Percentiles rank a stretch among this genome's conserved stretches.
phyloP scores from a whole-genome alignment of 2,797 vertebrate genomes.

The Picus viridis region DNA sequence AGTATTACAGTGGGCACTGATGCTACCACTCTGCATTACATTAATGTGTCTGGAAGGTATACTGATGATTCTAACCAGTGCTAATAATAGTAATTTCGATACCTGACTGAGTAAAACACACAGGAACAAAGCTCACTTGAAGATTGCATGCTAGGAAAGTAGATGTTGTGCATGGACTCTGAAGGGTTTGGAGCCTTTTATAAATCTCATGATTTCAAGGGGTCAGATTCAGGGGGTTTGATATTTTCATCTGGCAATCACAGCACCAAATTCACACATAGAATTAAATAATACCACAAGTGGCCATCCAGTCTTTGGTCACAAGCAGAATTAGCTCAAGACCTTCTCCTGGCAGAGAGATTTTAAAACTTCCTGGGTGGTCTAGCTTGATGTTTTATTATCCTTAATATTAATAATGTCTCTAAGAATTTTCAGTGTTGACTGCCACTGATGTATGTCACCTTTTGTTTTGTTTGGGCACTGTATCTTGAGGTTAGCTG shows the following conservation, averaged over 20 bases:
- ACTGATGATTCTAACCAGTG: not conserved
- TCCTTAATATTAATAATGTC: not conserved
- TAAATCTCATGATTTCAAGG: not conserved
- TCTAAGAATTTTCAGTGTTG: not conserved
- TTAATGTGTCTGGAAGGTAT: not conserved
- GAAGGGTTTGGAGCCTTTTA: not conserved
- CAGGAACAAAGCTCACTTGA: not conserved
- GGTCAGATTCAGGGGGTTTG: not conserved
- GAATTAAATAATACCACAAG: not conserved
- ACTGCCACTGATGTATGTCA: not conserved
- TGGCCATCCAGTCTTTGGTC: not conserved
- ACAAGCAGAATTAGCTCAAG: not conserved
- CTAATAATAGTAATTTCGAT: not conserved
- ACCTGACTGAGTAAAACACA: not conserved
- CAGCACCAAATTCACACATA: not conserved
- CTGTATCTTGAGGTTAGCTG: not conserved
- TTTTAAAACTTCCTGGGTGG: not conserved
- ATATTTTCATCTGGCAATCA: not conserved
- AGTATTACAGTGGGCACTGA: not conserved
- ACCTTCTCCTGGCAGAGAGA: not conserved
- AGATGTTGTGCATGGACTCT: not conserved
- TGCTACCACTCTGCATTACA: not conserved
- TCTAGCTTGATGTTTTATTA: not conserved
- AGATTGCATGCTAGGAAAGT: not conserved
- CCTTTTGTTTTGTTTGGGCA: not conserved